Evolutionary conservation across 2,888 invertebrate species (phyloP), one percentile per base, ranked within the genome.

Genomic region (Epiblema foenella): DNA sequence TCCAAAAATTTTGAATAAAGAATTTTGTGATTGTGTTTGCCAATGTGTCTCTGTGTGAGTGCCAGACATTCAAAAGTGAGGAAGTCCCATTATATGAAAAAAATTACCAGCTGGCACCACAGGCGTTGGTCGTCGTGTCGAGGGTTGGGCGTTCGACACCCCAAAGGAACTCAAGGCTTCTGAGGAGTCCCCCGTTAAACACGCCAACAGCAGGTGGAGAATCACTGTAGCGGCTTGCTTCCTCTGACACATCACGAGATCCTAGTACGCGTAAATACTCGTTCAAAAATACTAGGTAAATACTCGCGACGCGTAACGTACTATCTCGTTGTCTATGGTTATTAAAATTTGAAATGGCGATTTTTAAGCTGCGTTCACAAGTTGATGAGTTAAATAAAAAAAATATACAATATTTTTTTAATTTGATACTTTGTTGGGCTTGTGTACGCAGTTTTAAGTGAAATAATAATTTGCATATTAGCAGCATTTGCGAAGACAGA

Each of bases 91-190:
- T 85, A 88, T 85, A 87, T 83, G 80, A 81, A 78, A 85, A 86
- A 86, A 84, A 79, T 94, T 93, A 95, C 96, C 94, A 75, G 94
- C 94, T 62, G 94, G 94, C 74, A 94, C 90, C 12, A 95, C 94
- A 54, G 94, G 94, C 42, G 93, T 93, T 7, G 95, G 91, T n/a
- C 86, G 87, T 37, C 93, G 90, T 4, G 95, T 93, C 60, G 94
- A 93, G 76, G 93, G 93, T 76, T 93, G 92, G 54, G 95, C 94
- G 81, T 94, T 95, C 18, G 95, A 95, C 78, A 96, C 95, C 57
- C 96, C 96, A 79, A 96, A 96, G 49, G 96, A 95, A 71, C 95
- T 96, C 75, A 96, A 89, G 24, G 96, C 95, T 78, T 95, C 94
- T 1, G 95, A 94, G 17, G 91, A 90, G 65, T 90, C 88, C 11